phyloP scores from a whole-genome alignment of 1,140 invertebrate species.

The Plutomurus gul region DNA sequence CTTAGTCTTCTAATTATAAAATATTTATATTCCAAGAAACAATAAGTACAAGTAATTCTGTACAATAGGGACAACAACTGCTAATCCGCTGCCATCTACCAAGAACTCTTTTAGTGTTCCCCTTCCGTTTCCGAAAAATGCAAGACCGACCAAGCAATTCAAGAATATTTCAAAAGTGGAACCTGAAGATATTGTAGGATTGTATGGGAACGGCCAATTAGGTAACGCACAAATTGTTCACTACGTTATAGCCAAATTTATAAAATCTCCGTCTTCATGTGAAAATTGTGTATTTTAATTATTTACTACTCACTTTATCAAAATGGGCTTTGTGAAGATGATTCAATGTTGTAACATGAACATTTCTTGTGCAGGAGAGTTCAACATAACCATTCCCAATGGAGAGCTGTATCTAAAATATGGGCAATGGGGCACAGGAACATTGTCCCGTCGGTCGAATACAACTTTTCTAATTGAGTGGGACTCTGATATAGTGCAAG shows the following conservation, averaged over 20 bases:
- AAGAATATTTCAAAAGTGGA: background rate
- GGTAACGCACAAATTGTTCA: no score
- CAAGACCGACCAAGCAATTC: background rate
- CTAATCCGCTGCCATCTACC: background rate
- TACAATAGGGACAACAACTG: no score
- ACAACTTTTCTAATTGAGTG: background rate
- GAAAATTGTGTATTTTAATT: no score
- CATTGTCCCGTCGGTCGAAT: background rate
- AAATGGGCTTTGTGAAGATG: no score
- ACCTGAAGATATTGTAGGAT: background rate
- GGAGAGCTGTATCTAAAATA: slow-evolving; percentile 29
- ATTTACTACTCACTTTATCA: no score
- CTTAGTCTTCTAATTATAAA: background rate
- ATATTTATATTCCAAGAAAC: background rate
- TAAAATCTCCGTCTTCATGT: no score
- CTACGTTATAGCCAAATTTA: no score
- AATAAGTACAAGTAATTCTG: no score
- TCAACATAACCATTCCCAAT: background rate
- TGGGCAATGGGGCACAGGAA: slow-evolving; percentile 22
- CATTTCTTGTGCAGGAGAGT: no score
- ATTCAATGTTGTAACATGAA: no score
- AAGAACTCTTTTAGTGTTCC: background rate
- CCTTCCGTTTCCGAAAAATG: background rate
- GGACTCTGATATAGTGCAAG: slow-evolving; percentile 34
- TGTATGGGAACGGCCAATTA: slow-evolving; percentile 19